These are phyloP conservation scores for Panagrolaimus sp. DNA, from an alignment of 1,140 invertebrate genomes.

Conservation along the genomic window DNA sequence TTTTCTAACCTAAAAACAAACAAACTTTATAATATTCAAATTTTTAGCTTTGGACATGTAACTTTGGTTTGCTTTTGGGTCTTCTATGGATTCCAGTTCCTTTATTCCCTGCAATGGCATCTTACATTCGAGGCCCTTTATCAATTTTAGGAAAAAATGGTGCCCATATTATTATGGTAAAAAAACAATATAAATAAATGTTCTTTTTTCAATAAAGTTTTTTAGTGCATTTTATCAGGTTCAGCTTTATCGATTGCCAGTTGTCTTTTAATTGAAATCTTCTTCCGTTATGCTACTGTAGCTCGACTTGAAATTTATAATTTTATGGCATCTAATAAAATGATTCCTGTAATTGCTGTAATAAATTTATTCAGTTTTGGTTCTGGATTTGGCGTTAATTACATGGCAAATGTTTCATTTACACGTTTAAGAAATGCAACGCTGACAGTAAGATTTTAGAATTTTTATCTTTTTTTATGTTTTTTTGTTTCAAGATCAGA, in stretches of 20 bases:
- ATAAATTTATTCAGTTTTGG: too few relatives aligned
- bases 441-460: background rate
- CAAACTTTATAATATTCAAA: too few relatives aligned
- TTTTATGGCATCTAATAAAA: too few relatives aligned
- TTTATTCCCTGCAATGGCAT: background rate
- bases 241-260: background rate
- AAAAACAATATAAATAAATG: background rate
- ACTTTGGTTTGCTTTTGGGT: background rate
- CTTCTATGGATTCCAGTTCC: constrained; percentile 11
- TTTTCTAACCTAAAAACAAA: too few relatives aligned
- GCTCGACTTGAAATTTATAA: too few relatives aligned
- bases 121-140: background rate
- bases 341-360: too few relatives aligned
- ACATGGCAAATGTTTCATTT: background rate
- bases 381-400: background rate
- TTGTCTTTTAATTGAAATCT: background rate
- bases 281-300: too few relatives aligned
- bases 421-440: background rate
- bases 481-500: too few relatives aligned
- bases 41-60: constrained; percentile 2
- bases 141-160: background rate
- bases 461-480: too few relatives aligned
- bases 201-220: background rate
- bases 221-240: background rate
- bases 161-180: constrained; percentile 4